Evolutionary conservation across 2,888 invertebrate genomes (phyloP), one percentile per base, ranked within the genome.

Genomic region (Trichacis sp.): DNA sequence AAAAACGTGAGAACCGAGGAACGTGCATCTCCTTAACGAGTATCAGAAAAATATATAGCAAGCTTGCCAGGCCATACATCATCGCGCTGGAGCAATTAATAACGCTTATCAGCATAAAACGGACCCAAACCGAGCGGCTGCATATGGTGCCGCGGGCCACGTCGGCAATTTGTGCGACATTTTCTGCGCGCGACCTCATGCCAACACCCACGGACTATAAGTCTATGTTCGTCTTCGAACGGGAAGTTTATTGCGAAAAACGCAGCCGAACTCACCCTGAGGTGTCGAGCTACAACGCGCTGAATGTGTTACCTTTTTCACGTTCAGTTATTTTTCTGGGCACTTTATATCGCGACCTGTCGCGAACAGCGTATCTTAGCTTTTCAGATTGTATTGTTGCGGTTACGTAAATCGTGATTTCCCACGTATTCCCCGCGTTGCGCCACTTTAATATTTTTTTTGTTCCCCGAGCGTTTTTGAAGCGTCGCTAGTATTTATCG

Each of bases 331-430:
- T 45, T 20, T 42, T 45, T 15, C 45, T 9, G n/a, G 9, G n/a
- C 14, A 12, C 20, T 45, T 20, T 20, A 20, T 45, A 45, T 20
- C 19, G 18, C 20, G 45, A 45, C 9, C 20, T 18, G 45, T 20
- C 20, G 20, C 45, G 45, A 45, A 45, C 20, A 20, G 45, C 20
- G n/a, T 42, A 18, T 42, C 42, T 42, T 14, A 18, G 18, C 17
- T 18, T 45, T 45, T 12, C n/a, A 20, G 20, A 20, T n/a, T 18
- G 45, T n/a, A 12, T 45, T 12, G 45, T 45, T 20, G 11, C 20
- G 45, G 45, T 20, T 45, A n/a, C 45, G 45, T 42, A 20, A 45
- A 45, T 45, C 19, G 40, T 19, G 19, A 45, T 20, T 11, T 18
- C 18, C 9, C 45, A n/a, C 14, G 11, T 45, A 18, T 45, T 45